Conservation (phyloP, 1,140 invertebrate genomes). For the Leucophenga varia region DNA sequence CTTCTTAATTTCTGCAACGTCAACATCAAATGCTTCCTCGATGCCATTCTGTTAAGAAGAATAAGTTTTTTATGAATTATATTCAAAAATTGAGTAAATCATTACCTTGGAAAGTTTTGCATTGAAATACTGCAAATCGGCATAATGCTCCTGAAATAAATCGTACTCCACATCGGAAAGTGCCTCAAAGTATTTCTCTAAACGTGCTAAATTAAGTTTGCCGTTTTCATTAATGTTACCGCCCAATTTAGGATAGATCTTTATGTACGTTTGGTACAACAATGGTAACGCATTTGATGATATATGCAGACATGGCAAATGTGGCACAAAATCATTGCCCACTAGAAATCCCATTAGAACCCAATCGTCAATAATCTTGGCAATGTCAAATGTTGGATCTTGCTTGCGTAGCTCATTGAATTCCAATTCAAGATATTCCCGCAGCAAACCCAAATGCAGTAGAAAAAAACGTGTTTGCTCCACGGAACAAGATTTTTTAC, state of each 20-base stretch:
- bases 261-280: constrained; percentile 86
- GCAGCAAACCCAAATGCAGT: constrained; percentile 85
- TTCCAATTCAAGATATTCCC: constrained; percentile 92
- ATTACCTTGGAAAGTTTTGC: constrained; percentile 62
- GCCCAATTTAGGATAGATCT: constrained; percentile 80
- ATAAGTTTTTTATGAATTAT: too few relatives aligned
- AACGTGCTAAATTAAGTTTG: constrained; percentile 77
- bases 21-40: constrained; percentile 42
- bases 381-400: constrained; percentile 74
- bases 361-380: constrained; percentile 75
- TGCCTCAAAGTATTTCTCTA: constrained; percentile 83
- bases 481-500: constrained; percentile 66
- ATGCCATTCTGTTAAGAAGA: constrained; percentile 10
- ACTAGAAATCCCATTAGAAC: constrained; percentile 94
- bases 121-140: constrained; percentile 85
- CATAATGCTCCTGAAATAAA: constrained; percentile 80
- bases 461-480: constrained; percentile 93
- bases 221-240: constrained; percentile 93
- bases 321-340: constrained; percentile 96
- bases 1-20: constrained; percentile 26
- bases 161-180: constrained; percentile 79
- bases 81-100: too few relatives aligned
- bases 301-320: constrained; percentile 93
- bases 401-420: constrained; percentile 73
- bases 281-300: constrained; percentile 82